These are phyloP conservation scores for Nothocercus nigrocapillus DNA, from an alignment of 2,113 vertebrate species.

Conservation along the genomic window DNA sequence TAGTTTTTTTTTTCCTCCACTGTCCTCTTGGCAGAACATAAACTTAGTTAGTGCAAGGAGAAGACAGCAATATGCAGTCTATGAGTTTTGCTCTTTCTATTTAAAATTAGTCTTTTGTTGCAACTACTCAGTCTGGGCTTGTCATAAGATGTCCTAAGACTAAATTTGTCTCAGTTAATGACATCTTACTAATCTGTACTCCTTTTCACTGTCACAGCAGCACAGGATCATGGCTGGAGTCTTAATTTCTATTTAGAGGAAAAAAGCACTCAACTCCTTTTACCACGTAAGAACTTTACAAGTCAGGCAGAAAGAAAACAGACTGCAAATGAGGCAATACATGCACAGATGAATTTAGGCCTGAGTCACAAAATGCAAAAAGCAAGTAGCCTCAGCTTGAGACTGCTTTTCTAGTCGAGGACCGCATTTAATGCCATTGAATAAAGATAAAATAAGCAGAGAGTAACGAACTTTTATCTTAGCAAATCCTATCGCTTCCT, in stretches of 20 bases:
- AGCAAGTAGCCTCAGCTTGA: not conserved
- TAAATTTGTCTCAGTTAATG: not conserved
- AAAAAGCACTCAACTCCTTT: not conserved
- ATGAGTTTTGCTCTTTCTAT: not conserved
- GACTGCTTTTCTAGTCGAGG: not conserved
- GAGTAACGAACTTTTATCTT: not conserved
- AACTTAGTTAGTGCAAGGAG: not conserved
- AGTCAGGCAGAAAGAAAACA: not conserved
- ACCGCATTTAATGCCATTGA: not conserved
- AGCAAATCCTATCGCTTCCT: not conserved
- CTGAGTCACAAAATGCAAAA: not conserved
- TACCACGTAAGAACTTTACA: not conserved
- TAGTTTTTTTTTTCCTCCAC: not conserved
- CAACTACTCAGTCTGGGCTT: not conserved
- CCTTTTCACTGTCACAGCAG: not conserved
- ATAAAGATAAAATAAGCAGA: not conserved
- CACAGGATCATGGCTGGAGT: not conserved
- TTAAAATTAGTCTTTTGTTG: not conserved
- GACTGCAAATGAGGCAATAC: not conserved
- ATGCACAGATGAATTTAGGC: not conserved
- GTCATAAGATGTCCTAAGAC: not conserved
- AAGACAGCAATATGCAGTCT: accelerated
- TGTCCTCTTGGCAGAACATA: not conserved
- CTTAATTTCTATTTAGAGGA: not conserved
- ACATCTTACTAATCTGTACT: not conserved